A percentile compares a stretch with the other conserved stretches of the same genome.
These are phyloP conservation scores for Thyatira batis DNA, from an alignment of 2,888 invertebrate genomes.

Conservation along the genomic window DNA sequence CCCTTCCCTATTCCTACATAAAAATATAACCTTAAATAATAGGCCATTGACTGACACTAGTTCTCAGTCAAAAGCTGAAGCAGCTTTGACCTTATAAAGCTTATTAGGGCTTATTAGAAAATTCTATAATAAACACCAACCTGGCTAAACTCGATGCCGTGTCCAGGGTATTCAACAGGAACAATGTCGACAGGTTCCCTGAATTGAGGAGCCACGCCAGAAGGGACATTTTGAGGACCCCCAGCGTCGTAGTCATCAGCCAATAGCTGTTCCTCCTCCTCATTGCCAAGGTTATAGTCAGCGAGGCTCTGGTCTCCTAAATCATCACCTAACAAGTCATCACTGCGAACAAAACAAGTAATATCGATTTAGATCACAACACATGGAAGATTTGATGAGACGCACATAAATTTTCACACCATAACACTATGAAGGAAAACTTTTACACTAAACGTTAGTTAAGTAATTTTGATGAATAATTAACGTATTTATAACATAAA, in stretches of 20 bases:
- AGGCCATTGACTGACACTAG: no score
- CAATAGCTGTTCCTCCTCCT: slow-evolving; percentile 75
- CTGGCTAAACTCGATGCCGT: slow-evolving; percentile 53
- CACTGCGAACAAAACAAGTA: slow-evolving; percentile 58
- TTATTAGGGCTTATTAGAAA: neutral
- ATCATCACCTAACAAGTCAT: slow-evolving; percentile 77
- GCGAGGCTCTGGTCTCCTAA: slow-evolving; percentile 76
- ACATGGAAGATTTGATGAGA: neutral
- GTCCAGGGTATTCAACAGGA: slow-evolving; percentile 53
- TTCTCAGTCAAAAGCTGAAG: no score
- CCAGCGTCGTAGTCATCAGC: slow-evolving; percentile 73
- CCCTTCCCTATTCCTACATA: no score
- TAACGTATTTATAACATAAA: neutral
- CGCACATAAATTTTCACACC: neutral
- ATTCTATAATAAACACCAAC: slow-evolving; percentile 32
- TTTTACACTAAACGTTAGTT: no score
- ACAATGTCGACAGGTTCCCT: slow-evolving; percentile 47
- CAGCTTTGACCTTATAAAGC: neutral
- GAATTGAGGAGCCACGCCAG: slow-evolving; percentile 47
- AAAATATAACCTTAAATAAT: no score
- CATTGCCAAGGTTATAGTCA: slow-evolving; percentile 78
- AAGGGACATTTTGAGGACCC: slow-evolving; percentile 67
- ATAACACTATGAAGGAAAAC: no score
- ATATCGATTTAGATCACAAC: neutral
- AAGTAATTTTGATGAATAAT: neutral